Evolutionary conservation across 2,888 invertebrate species (phyloP), one percentile per base, ranked within the genome.

Genomic region (Cremastinae sp.): DNA sequence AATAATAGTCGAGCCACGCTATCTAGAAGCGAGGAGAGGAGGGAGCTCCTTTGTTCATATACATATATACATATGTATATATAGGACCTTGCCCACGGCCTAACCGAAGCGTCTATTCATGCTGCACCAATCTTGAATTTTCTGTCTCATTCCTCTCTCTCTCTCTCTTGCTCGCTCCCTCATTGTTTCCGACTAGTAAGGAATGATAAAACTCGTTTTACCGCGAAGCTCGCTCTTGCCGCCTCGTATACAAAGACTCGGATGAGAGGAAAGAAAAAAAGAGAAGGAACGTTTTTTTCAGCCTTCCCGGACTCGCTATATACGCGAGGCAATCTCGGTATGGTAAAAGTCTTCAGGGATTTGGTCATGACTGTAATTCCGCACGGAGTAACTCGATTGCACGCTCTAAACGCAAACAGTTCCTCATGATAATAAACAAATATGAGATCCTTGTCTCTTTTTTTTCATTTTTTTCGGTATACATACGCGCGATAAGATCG

Each of bases 121-220:
- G 61, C 56, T 68, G 62, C 61, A 56, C 45, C 65, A 61, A 58
- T 73, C 59, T 53, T 53, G 35, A 22, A 41, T 37, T 58, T 43
- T 49, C 49, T 47, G 18, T 64, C 58, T 28, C 53, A 28, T 53
- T 28, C 43, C 43, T 53, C 43, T 9, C 55, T 58, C 64, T 51
- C 58, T 28, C 28, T 49, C 53, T 51, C 56, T 43, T 41, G 47
- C 71, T 70, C 66, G 73, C 71, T 70, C 70, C 51, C 68, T 74
- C 79, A 79, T 79, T 78, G 78, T 79, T 78, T 78, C 72, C 59
- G 69, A 70, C 79, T 66, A 74, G 76, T 79, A 76, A 74, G 79
- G 76, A 79, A 74, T 72, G 76, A 75, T 76, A 78, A 74, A 79
- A 79, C 79, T 78, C 73, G 78, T 79, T 79, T 76, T 74, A 78